phyloP scores from a whole-genome alignment of 2,113 vertebrate species.

The Engystomops pustulosus region DNA sequence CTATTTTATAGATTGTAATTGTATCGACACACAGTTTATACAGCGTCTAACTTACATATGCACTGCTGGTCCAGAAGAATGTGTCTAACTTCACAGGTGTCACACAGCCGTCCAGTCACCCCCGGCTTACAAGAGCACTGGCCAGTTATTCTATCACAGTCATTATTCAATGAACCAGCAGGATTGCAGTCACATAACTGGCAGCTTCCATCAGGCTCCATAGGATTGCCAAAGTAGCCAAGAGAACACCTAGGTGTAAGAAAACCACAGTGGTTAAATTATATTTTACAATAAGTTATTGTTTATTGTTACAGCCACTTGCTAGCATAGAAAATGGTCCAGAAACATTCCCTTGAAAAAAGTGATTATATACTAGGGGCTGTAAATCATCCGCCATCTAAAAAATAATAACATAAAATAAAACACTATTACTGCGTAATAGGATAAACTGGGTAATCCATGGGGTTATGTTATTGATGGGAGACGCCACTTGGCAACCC shows the following conservation, averaged over 20 bases:
- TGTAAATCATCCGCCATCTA: too few species aligned
- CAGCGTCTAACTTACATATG: constrained; percentile 78
- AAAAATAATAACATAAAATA: too few species aligned
- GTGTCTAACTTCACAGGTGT: constrained; percentile 82
- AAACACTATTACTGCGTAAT: too few species aligned
- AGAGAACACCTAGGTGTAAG: constrained; percentile 79
- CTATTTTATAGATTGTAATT: neutral
- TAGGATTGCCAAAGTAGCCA: constrained; percentile 86
- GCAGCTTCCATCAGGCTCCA: constrained; percentile 72
- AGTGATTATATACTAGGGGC: too few species aligned
- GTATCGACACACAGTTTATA: neutral
- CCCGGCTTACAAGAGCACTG: constrained; percentile 84
- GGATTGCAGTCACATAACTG: constrained; percentile 77
- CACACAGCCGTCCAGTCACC: constrained; percentile 80
- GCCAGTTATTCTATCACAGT: constrained; percentile 78
- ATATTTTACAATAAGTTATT: too few species aligned
- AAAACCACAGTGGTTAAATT: too few species aligned
- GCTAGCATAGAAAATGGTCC: too few species aligned
- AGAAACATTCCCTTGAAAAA: too few species aligned
- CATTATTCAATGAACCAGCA: constrained; percentile 73
- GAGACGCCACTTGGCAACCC: too few species aligned
- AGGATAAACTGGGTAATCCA: too few species aligned
- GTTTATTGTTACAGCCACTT: too few species aligned
- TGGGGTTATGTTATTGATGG: too few species aligned
- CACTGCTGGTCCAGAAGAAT: constrained; percentile 78